Evolutionary conservation across 2,888 invertebrate genomes (phyloP).

Genomic region (Trachelus tabidus): DNA sequence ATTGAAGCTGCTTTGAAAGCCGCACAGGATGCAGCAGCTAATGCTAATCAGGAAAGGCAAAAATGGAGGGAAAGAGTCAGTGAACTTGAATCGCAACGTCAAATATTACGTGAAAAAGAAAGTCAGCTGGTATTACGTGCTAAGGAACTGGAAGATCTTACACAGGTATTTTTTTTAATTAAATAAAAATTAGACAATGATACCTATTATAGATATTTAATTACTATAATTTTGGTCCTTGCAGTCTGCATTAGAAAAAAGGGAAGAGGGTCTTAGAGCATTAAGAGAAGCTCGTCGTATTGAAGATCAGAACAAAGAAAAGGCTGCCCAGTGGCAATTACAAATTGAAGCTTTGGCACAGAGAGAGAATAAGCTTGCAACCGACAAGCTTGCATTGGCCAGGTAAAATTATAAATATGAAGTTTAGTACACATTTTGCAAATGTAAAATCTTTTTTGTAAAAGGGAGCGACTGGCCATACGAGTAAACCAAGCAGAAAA

Average conservation of each 20-base stretch:
- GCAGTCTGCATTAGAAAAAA: constrained; percentile 52
- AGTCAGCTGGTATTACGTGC: constrained; percentile 48
- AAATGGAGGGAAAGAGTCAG: constrained; percentile 55
- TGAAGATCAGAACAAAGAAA: constrained; percentile 52
- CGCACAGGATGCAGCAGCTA: constrained; percentile 49
- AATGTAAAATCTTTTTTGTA: neutral
- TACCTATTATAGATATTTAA: no score
- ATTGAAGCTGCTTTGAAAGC: constrained; percentile 53
- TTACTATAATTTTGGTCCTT: neutral
- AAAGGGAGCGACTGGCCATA: constrained; percentile 46
- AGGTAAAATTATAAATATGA: constrained; percentile 37
- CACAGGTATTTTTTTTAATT: constrained; percentile 40
- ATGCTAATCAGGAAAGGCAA: constrained; percentile 48
- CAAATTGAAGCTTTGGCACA: constrained; percentile 51
- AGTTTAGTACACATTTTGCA: neutral
- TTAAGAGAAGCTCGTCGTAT: constrained; percentile 52
- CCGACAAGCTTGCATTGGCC: constrained; percentile 49
- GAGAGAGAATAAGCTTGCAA: constrained; percentile 51
- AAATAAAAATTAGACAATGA: neutral
- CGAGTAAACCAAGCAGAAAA: constrained; percentile 41
- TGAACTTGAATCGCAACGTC: constrained; percentile 44
- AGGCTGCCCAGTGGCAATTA: constrained; percentile 43
- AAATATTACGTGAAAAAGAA: constrained; percentile 49
- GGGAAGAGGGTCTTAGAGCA: constrained; percentile 54
- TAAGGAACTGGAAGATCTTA: constrained; percentile 56